Evolutionary conservation across 2,113 vertebrate genomes (phyloP).

Genomic region (Pavo muticus): DNA sequence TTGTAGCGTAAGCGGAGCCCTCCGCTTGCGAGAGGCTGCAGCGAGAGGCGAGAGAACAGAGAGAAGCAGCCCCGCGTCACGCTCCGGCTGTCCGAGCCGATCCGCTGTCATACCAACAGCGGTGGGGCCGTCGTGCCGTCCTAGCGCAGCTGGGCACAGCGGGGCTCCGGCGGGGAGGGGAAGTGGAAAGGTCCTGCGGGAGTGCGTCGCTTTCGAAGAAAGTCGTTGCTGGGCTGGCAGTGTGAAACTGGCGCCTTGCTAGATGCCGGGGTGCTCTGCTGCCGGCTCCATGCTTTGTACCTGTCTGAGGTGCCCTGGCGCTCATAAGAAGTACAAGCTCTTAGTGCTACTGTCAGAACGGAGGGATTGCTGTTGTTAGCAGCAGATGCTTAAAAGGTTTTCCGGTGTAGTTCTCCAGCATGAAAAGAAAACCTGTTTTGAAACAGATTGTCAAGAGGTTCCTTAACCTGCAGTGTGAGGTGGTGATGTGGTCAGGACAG

Average conservation of each 20-base stretch:
- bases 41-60: neutral
- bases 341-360: neutral
- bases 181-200: accelerated
- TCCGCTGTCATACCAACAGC: neutral
- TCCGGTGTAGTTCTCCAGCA: neutral
- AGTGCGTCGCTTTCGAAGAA: neutral
- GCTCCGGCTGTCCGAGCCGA: neutral
- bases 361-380: neutral
- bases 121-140: neutral
- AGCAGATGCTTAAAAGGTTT: neutral
- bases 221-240: neutral
- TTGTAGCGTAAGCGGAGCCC: neutral
- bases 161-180: neutral
- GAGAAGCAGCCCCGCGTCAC: accelerated
- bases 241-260: neutral
- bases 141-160: neutral
- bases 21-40: neutral
- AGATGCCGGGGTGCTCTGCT: too few species aligned
- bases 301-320: neutral
- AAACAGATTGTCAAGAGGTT: neutral
- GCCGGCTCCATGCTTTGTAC: neutral
- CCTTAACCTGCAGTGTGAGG: accelerated
- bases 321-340: too few species aligned
- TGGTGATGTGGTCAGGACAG: neutral
- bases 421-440: neutral